These are phyloP conservation scores for Pantherophis guttatus DNA, from an alignment of 2,113 vertebrate species.

Conservation along the genomic window DNA sequence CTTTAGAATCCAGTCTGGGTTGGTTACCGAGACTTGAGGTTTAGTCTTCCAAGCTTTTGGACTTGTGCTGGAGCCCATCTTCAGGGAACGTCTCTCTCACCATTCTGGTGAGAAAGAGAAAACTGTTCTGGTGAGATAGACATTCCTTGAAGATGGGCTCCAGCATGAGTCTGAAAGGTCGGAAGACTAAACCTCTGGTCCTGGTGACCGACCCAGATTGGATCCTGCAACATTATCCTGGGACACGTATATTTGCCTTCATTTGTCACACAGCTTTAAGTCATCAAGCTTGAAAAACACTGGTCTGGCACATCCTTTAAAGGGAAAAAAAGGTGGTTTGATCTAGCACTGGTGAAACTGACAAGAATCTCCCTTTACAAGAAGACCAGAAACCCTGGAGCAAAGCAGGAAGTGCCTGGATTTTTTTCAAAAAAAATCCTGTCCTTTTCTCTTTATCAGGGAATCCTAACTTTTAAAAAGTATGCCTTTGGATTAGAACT, in stretches of 20 bases:
- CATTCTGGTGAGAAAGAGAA: background rate
- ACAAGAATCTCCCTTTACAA: background rate
- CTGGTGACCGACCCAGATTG: background rate
- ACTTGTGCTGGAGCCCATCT: background rate
- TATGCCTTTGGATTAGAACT: background rate
- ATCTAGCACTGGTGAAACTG: background rate
- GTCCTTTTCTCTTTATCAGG: background rate
- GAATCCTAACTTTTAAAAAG: background rate
- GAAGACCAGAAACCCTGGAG: background rate
- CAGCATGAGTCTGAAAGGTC: background rate
- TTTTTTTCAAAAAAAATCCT: background rate
- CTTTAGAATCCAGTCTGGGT: background rate
- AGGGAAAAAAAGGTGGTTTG: background rate
- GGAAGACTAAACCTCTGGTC: background rate
- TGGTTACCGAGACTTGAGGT: background rate
- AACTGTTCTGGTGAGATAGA: background rate
- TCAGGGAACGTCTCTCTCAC: background rate
- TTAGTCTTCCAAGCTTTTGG: too few species aligned
- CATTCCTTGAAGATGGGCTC: background rate
- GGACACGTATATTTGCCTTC: too few species aligned
- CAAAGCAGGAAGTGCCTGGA: background rate
- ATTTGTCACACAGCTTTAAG: background rate
- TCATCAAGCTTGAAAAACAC: background rate
- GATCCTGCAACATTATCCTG: background rate
- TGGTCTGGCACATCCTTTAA: background rate